phyloP scores from a whole-genome alignment of 2,797 vertebrate species.

The Myotis daubentonii region DNA sequence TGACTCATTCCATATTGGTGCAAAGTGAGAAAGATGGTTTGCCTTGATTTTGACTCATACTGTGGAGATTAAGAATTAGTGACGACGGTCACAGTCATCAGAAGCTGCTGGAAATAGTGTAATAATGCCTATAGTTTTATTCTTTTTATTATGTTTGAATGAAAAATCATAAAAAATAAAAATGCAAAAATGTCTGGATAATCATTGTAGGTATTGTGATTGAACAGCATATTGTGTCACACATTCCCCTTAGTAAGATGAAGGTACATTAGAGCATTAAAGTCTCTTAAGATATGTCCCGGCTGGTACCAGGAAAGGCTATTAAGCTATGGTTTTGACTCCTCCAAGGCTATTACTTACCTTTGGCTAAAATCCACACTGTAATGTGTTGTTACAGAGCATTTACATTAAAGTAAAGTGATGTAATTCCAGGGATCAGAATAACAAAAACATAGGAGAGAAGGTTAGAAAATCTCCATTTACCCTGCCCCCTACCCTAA shows the following conservation, averaged over 20 bases:
- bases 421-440: background rate
- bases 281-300: background rate
- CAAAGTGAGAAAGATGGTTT: background rate
- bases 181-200: background rate
- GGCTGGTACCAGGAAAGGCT: background rate
- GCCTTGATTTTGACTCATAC: constrained; percentile 55
- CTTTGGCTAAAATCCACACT: background rate
- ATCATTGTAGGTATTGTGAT: background rate
- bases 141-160: constrained; percentile 10
- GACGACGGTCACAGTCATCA: constrained; percentile 35
- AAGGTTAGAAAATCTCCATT: background rate
- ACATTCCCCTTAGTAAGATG: background rate
- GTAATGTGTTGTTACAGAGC: background rate
- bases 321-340: background rate
- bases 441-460: background rate
- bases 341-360: background rate
- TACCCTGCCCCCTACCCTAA: background rate
- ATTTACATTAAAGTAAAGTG: background rate
- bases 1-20: constrained; percentile 57
- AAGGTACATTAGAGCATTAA: background rate
- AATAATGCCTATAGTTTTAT: background rate
- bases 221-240: background rate
- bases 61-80: background rate
- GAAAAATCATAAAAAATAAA: constrained; percentile 24
- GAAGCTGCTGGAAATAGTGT: background rate